Evolutionary conservation across 2,888 invertebrate genomes (phyloP).

Genomic region (Sinhomidia bicolor): DNA sequence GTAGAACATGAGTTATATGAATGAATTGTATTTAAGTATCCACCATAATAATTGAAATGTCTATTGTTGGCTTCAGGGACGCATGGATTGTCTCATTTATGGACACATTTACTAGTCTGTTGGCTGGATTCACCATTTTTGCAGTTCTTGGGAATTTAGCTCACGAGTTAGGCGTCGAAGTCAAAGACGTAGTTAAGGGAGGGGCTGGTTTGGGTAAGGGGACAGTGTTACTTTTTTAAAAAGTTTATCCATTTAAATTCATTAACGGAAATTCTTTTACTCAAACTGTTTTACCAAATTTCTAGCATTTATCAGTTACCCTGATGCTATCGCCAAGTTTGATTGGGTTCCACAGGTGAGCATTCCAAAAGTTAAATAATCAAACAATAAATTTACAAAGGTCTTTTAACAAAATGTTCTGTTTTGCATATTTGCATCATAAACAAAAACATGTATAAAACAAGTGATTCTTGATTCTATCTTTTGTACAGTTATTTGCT

Average conservation of each 20-base stretch:
- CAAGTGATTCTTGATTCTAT: background rate
- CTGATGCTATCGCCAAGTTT: slow-evolving; percentile 91
- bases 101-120: slow-evolving; percentile 91
- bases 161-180: slow-evolving; percentile 83
- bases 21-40: background rate
- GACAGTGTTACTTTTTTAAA: too few relatives aligned
- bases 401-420: too few relatives aligned
- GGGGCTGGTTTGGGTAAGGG: too few relatives aligned
- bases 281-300: too few relatives aligned
- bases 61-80: slow-evolving; percentile 85
- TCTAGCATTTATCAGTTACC: slow-evolving; percentile 93
- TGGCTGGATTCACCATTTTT: slow-evolving; percentile 89
- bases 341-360: slow-evolving; percentile 87
- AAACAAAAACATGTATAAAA: background rate
- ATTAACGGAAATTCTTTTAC: too few relatives aligned
- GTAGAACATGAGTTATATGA: background rate
- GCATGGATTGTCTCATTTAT: slow-evolving; percentile 90
- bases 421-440: too few relatives aligned
- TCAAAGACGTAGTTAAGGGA: slow-evolving; percentile 86
- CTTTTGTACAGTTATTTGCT: slow-evolving; percentile 85
- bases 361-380: background rate
- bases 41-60: too few relatives aligned
- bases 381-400: background rate
- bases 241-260: too few relatives aligned
- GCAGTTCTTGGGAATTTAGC: slow-evolving; percentile 92